Evolutionary conservation across 1,140 invertebrate species (phyloP).

Genomic region (Temnothorax curvispinosus): DNA sequence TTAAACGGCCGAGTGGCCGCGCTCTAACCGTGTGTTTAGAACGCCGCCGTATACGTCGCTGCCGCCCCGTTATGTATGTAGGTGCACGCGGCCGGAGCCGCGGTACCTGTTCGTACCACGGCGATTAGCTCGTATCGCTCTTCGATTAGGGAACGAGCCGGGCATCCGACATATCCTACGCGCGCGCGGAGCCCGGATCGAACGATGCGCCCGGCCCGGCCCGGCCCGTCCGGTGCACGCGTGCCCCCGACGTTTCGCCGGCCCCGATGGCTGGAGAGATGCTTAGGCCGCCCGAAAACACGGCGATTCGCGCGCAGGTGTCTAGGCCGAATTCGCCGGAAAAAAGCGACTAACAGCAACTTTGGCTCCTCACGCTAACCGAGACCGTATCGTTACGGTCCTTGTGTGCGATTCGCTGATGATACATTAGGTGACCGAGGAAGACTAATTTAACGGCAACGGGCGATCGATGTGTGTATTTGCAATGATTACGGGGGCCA

Average conservation of each 20-base stretch:
- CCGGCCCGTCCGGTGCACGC: conserved; percentile 19
- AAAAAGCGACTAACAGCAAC: conserved; percentile 34
- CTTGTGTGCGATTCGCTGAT: conserved; percentile 4
- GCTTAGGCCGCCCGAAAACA: conserved; percentile 26
- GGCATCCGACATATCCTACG: conserved; percentile 33
- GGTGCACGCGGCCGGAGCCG: conserved; percentile 7
- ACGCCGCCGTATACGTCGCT: conserved; percentile 27
- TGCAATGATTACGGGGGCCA: conserved; percentile 18
- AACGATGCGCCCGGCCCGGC: neutral
- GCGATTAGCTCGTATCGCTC: conserved; percentile 70
- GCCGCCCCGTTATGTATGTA: conserved; percentile 13
- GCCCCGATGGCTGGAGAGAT: neutral
- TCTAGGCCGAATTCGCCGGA: conserved; percentile 18
- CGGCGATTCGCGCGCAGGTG: conserved; percentile 54
- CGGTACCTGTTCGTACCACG: conserved; percentile 71
- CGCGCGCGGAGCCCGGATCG: conserved; percentile 32
- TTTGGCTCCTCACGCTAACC: neutral
- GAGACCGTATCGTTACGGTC: conserved; percentile 26
- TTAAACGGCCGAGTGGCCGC: conserved; percentile 77
- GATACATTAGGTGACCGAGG: conserved; percentile 29
- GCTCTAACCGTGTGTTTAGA: conserved; percentile 75
- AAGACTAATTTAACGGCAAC: conserved; percentile 26
- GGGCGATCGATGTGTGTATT: neutral
- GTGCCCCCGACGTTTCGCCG: conserved; percentile 16
- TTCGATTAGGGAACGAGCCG: conserved; percentile 63